Base-by-base conservation (phyloP, 2,113 vertebrate species). In the Spea bombifrons region DNA sequence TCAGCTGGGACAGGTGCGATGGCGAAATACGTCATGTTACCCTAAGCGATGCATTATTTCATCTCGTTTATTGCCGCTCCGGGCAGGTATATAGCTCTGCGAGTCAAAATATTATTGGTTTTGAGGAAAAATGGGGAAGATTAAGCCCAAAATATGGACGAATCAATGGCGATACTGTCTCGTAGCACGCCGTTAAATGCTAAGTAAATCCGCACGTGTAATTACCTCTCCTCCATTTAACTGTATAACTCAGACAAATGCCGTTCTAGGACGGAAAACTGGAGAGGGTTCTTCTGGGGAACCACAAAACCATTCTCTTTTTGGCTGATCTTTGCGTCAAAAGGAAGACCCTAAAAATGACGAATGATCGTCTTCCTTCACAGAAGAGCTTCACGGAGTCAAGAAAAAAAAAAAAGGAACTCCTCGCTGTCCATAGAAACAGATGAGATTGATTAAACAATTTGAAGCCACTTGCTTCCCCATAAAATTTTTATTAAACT, bases 401-500 rank as follows among this genome's bases (percentile, higher is more conserved):
- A 10, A 7, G 12, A 15, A 47, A 55, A 8, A 53, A 57, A 45
- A 76, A 76, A 76, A n/a, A 16, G 15, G 66, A 67, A 49, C 53
- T 68, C 75, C 75, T 63, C 13, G 73, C 83, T 84, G 86, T 75
- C 78, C 84, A 82, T 75, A 84, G 83, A 89, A 87, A 81, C 84
- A 87, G 84, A 86, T 84, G 84, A 86, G 84, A 87, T 86, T 88
- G 87, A 89, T 88, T 88, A 88, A 88, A 89, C 82, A 87, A 85
- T 86, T 59, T 84, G 83, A 88, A 84, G 85, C 83, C 84, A 85
- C 76, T 30, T 84, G 85, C 84, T 85, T 84, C 83, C 84, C 83
- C 86, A 87, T 88, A 88, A 88, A 86, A 69, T 82, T 90, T 88
- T 85, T 88, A 88, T 86, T 86, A 89, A 90, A 88, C 80, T 81